Base-by-base conservation (phyloP, 2,888 invertebrate species). In the Perithous albicinctus region DNA sequence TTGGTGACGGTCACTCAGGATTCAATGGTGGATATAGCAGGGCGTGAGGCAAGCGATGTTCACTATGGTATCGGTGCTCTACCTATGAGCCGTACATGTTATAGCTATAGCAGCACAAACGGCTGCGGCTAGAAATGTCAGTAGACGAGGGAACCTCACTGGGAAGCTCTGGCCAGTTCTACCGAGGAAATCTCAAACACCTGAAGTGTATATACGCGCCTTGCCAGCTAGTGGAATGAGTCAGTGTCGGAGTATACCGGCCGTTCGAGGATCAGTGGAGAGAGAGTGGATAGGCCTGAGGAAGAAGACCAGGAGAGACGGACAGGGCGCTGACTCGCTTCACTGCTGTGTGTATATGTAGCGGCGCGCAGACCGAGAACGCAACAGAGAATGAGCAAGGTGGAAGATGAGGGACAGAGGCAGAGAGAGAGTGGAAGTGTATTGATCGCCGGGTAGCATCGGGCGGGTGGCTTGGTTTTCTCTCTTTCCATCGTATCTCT, bases 401-500 rank as follows among this genome's bases (percentile, higher is more conserved):
- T 73, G 73, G 75, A 67, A 76, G 80, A 84, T 69, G 78, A 67
- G 72, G 59, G 73, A 76, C 54, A 56, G 61, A 48, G 69, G 20
- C 38, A 46, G 43, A 29, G 69, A 56, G 43, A 59, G 54, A 66
- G 87, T 88, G 89, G 88, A 88, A 88, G 88, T 89, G 91, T 92
- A 92, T 92, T 92, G 92, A 92, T 92, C 92, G 89, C 86, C 86
- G 86, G 43, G 86, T 88, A 89, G 86, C 85, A 87, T 86, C 86
- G 89, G 86, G 84, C 87, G 88, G 86, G 87, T 85, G 83, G 82
- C 82, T 76, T 63, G 82, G 84, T 84, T 85, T 79, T 84, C 86
- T 83, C 78, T 82, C 84, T 82, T 82, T 79, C 66, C 80, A 72
- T 83, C 70, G 72, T 83, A 76, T 84, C 76, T 72, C 32, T 76